Evolutionary conservation across 2,888 invertebrate genomes (phyloP).

Genomic region (Rhagophthalmus giganteus): DNA sequence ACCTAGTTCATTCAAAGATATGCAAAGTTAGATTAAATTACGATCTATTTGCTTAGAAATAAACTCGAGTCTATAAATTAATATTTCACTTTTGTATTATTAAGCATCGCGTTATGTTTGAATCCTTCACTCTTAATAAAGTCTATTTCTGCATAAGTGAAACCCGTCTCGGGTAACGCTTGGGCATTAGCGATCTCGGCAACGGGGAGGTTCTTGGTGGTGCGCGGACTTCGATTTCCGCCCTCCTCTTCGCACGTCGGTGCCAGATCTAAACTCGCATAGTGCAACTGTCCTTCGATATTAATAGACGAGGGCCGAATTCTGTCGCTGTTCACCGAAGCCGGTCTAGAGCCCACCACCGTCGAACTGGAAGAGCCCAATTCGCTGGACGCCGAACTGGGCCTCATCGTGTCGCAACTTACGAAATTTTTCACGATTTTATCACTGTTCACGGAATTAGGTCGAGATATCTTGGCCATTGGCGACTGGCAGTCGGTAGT

Average conservation of each 20-base stretch:
- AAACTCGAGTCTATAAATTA: constrained; percentile 34
- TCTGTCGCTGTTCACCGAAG: constrained; percentile 31
- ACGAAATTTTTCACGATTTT: constrained; percentile 40
- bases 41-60: constrained; percentile 1
- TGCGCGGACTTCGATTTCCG: constrained; percentile 43
- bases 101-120: constrained; percentile 40
- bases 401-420: constrained; percentile 39
- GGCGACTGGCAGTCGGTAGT: constrained; percentile 37
- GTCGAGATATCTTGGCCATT: constrained; percentile 46
- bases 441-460: constrained; percentile 52
- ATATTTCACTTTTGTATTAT: constrained; percentile 45
- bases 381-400: constrained; percentile 52
- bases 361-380: constrained; percentile 49
- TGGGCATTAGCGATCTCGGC: constrained; percentile 33
- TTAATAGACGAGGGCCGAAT: constrained; percentile 43
- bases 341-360: constrained; percentile 43
- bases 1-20: constrained; percentile 22
- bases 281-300: constrained; percentile 61
- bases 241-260: constrained; percentile 52
- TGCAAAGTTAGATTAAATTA: constrained; percentile 23
- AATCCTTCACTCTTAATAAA: constrained; percentile 67
- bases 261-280: constrained; percentile 67
- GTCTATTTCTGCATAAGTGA: constrained; percentile 80
- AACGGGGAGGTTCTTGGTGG: constrained; percentile 16
- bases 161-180: constrained; percentile 50